Evolutionary conservation across 2,113 vertebrate species (phyloP).

Genomic region (Chrysemys picta): DNA sequence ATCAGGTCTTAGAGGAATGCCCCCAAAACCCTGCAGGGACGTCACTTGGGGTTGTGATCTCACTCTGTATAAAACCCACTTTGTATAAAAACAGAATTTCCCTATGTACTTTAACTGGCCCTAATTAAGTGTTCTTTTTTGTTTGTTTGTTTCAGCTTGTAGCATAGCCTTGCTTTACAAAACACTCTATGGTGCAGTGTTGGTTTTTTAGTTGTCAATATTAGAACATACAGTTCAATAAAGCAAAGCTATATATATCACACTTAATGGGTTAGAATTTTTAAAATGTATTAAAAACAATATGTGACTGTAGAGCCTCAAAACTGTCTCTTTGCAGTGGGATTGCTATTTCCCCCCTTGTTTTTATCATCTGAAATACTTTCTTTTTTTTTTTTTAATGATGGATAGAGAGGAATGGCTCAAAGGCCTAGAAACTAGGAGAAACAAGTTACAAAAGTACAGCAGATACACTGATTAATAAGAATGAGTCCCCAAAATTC

Average conservation of each 20-base stretch:
- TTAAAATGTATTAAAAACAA: not conserved
- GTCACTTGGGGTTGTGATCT: conserved; percentile 33
- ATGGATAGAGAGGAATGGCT: not conserved
- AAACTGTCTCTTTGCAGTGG: not conserved
- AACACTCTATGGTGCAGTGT: conserved; percentile 16
- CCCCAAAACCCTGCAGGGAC: not conserved
- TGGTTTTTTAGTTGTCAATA: conserved; percentile 27
- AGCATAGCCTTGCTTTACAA: conserved; percentile 36
- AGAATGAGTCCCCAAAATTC: not conserved
- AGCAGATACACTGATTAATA: conserved; percentile 15
- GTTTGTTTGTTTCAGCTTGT: conserved; percentile 29
- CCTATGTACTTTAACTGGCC: conserved; percentile 40
- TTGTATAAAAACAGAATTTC: not conserved
- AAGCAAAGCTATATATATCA: conserved; percentile 36
- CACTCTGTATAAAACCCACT: not conserved
- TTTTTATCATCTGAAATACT: not conserved
- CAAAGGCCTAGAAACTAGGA: not conserved
- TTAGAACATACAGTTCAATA: conserved; percentile 19
- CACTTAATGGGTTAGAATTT: not conserved
- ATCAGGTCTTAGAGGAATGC: conserved; percentile 29
- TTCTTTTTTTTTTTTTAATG: not conserved
- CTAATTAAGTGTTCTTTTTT: conserved; percentile 56
- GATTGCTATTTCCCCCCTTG: not conserved
- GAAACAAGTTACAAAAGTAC: not conserved
- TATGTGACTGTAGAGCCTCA: not conserved